Evolutionary conservation across 1,140 invertebrate genomes (phyloP).

Genomic region (Patella vulgata): DNA sequence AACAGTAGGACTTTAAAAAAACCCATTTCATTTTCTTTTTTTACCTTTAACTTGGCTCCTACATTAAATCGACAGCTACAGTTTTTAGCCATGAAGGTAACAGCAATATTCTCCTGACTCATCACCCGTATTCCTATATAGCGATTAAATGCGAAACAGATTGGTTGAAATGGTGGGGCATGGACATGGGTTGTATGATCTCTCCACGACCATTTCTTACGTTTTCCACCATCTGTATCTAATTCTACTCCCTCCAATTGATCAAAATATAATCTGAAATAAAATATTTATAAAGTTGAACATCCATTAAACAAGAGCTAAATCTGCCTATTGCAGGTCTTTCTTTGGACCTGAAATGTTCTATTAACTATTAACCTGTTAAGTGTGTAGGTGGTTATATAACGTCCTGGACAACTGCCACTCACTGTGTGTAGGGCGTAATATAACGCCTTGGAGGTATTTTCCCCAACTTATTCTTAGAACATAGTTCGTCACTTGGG

Average conservation of each 20-base stretch:
- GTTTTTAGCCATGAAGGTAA: constrained; percentile 53
- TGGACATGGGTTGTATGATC: constrained; percentile 60
- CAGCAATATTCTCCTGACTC: constrained; percentile 57
- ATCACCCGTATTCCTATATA: constrained; percentile 54
- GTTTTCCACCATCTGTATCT: constrained; percentile 47
- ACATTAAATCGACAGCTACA: constrained; percentile 62
- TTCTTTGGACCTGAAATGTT: no score
- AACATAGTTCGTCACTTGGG: no score
- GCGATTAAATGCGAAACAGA: constrained; percentile 57
- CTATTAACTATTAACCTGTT: not conserved
- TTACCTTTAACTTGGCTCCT: constrained; percentile 61
- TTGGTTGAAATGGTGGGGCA: constrained; percentile 65
- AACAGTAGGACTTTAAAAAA: not conserved
- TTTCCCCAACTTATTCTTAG: no score
- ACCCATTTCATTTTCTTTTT: no score
- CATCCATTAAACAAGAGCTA: not conserved
- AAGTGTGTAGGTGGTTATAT: no score
- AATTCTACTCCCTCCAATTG: constrained; percentile 59
- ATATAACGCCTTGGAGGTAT: no score
- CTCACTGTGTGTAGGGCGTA: no score
- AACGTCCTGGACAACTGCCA: no score
- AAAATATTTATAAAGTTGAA: not conserved
- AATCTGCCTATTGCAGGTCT: no score
- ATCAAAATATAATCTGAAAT: constrained; percentile 56
- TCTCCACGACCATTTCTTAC: constrained; percentile 59